Conservation (phyloP, 2,113 vertebrate genomes). For the Asarcornis scutulata region DNA sequence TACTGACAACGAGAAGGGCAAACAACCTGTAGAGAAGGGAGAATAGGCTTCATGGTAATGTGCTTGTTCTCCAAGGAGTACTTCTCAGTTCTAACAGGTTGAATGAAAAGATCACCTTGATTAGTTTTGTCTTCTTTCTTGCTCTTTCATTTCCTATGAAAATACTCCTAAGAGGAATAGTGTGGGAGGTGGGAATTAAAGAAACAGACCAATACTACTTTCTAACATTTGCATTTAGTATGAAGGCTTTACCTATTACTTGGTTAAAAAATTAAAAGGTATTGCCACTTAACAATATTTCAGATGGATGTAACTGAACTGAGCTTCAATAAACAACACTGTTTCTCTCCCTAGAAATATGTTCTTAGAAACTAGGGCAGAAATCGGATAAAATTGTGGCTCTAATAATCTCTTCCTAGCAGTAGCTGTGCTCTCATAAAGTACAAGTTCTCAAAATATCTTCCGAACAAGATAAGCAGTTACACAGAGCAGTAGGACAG, state of each 20-base stretch:
- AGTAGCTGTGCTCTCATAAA: background rate
- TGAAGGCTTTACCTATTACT: background rate
- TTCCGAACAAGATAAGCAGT: conserved; percentile 10
- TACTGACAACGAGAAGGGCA: background rate
- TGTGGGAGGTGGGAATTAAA: background rate
- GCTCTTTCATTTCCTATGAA: background rate
- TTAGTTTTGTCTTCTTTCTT: background rate
- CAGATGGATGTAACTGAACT: background rate
- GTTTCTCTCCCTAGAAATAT: background rate
- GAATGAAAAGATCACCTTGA: background rate
- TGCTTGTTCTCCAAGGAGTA: background rate
- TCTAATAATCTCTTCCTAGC: conserved; percentile 15
- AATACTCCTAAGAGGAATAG: background rate
- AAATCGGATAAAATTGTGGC: conserved; percentile 27
- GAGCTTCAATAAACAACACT: background rate
- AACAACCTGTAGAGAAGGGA: background rate
- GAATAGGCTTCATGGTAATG: background rate
- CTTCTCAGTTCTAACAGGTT: background rate
- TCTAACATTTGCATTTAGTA: background rate
- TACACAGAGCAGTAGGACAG: background rate
- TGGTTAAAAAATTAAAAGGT: background rate
- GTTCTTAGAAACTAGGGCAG: background rate
- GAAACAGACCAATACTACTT: background rate
- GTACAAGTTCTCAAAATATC: background rate
- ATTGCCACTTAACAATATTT: background rate